Percentiles rank a stretch among this genome's conserved stretches.
Evolutionary conservation across 2,797 vertebrate species (phyloP).

Genomic region (Centroberyx gerrardi): DNA sequence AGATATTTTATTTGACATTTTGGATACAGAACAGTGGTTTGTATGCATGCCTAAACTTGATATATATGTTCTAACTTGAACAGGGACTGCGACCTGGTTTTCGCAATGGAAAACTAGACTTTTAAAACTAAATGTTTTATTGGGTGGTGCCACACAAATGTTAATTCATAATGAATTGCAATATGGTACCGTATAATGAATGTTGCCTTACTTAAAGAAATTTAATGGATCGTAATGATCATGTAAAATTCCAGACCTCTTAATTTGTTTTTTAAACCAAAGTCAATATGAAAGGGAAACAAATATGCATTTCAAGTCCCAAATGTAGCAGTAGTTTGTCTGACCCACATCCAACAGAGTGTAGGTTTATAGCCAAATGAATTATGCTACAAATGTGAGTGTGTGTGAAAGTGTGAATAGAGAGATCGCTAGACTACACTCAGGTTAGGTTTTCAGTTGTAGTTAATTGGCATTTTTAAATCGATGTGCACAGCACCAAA

Average conservation of each 20-base stretch:
- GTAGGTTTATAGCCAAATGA: slow-evolving; percentile 5
- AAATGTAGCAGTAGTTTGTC: slow-evolving; percentile 42
- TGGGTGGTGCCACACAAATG: slow-evolving; percentile 57
- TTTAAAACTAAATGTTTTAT: slow-evolving; percentile 65
- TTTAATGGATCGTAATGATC: slow-evolving; percentile 63
- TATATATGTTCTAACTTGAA: slow-evolving; percentile 63
- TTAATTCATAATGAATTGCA: slow-evolving; percentile 83
- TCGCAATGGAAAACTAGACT: slow-evolving; percentile 71
- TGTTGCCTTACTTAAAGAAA: slow-evolving; percentile 80
- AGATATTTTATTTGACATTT: slow-evolving; percentile 71
- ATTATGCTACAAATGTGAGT: slow-evolving; percentile 24
- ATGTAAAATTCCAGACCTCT: slow-evolving; percentile 55
- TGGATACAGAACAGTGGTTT: slow-evolving; percentile 61
- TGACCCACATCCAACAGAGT: slow-evolving; percentile 12
- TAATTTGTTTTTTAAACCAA: slow-evolving; percentile 71
- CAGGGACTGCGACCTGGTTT: slow-evolving; percentile 68
- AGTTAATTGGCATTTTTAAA: slow-evolving; percentile 18
- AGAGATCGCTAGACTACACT: slow-evolving; percentile 9
- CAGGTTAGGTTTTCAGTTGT: slow-evolving; percentile 18
- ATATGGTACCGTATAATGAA: slow-evolving; percentile 65
- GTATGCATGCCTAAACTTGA: slow-evolving; percentile 68
- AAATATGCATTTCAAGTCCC: slow-evolving; percentile 48
- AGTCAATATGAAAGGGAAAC: slow-evolving; percentile 50
- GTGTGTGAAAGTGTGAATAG: slow-evolving; percentile 33
- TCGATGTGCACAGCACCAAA: slow-evolving; percentile 16